phyloP scores from a whole-genome alignment of 2,797 vertebrate species.

The Limosa lapponica region DNA sequence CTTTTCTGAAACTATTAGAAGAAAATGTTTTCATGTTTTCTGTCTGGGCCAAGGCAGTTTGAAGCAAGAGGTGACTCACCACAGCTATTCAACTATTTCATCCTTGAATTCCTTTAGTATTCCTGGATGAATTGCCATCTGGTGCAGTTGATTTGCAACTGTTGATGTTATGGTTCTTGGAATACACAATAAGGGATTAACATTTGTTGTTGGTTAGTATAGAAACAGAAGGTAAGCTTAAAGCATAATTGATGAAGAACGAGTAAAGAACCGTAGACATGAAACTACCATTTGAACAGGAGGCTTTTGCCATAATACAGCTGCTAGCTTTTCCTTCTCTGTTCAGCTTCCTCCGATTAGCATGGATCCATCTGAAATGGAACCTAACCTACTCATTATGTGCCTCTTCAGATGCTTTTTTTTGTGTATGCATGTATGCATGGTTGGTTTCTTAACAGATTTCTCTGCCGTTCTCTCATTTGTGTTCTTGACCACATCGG shows the following conservation, averaged over 20 bases:
- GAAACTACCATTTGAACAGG: background rate
- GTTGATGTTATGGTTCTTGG: background rate
- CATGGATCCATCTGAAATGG: background rate
- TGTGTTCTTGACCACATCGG: background rate
- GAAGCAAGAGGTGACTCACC: background rate
- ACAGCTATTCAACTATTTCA: background rate
- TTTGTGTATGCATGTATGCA: background rate
- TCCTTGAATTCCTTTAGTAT: background rate
- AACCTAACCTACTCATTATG: background rate
- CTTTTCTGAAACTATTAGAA: background rate
- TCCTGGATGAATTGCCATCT: slow-evolving; percentile 3
- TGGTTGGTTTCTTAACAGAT: background rate
- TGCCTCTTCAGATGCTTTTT: background rate
- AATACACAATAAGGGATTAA: background rate
- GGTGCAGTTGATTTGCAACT: background rate
- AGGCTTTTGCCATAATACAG: background rate
- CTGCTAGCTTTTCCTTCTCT: background rate
- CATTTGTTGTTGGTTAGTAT: background rate
- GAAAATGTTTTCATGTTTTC: background rate
- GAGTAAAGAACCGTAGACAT: background rate
- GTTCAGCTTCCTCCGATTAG: background rate
- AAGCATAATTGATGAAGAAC: background rate
- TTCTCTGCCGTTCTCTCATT: background rate
- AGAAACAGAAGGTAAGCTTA: background rate
- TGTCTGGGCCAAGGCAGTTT: background rate